Percentiles rank a stretch among this genome's conserved stretches.
phyloP scores from a whole-genome alignment of 2,113 vertebrate species.

The Zosterops japonicus region DNA sequence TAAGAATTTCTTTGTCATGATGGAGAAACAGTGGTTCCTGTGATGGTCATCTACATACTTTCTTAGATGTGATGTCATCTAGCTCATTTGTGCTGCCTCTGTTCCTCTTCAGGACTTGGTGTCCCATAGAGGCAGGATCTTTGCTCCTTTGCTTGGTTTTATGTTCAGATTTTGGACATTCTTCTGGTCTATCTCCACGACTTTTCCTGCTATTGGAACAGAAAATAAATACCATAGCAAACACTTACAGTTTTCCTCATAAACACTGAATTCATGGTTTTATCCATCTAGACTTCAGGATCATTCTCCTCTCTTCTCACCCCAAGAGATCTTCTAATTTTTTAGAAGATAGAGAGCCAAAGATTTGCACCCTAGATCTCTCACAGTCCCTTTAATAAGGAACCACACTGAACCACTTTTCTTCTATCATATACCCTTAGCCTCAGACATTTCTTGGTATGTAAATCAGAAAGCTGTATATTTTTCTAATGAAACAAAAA shows the following conservation, averaged over 20 bases:
- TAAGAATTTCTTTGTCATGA: background rate
- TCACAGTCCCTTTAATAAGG: background rate
- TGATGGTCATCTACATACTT: constrained; percentile 68
- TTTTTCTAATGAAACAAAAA: background rate
- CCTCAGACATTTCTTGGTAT: background rate
- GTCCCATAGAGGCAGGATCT: background rate
- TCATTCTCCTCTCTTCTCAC: background rate
- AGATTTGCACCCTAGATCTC: background rate
- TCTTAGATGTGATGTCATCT: constrained; percentile 77
- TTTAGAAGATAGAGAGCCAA: background rate
- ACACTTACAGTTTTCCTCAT: background rate
- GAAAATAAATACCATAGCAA: background rate
- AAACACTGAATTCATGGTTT: background rate
- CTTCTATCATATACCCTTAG: background rate
- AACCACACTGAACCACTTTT: background rate
- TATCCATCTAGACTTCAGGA: background rate
- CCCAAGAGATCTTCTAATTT: background rate
- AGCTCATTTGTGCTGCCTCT: background rate
- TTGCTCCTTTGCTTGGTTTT: background rate
- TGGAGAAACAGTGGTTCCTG: background rate
- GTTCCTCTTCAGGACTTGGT: background rate
- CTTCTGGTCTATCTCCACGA: background rate
- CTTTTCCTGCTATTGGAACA: background rate
- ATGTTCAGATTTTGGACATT: background rate
- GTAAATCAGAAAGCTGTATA: background rate